A percentile compares a stretch with the other conserved stretches of the same genome.
phyloP scores from a whole-genome alignment of 1,140 invertebrate genomes.

The Aculops lycopersici region DNA sequence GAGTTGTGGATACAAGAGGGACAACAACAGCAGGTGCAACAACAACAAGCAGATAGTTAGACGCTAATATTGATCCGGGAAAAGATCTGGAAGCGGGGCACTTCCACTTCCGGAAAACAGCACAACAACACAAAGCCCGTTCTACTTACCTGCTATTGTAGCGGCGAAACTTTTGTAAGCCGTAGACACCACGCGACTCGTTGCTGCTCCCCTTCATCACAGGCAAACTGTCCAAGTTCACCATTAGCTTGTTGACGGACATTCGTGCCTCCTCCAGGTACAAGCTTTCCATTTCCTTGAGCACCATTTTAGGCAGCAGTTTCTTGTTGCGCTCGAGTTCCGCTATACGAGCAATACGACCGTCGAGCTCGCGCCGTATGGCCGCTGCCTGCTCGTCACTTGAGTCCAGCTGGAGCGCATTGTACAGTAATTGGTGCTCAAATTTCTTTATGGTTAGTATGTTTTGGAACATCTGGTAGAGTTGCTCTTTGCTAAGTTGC shows the following conservation, averaged over 20 bases:
- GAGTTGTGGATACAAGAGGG: too few relatives aligned
- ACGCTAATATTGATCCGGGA: constrained; percentile 1
- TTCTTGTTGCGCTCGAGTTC: constrained; percentile 94
- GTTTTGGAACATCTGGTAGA: constrained; percentile 99
- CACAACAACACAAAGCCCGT: too few relatives aligned
- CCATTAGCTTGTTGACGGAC: constrained; percentile 89
- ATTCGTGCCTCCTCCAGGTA: constrained; percentile 93
- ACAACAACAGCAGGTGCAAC: too few relatives aligned
- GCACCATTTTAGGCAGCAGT: constrained; percentile 88
- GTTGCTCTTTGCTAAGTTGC: constrained; percentile 70
- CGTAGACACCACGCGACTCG: constrained; percentile 49
- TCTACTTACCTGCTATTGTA: constrained; percentile 67
- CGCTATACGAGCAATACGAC: constrained; percentile 69
- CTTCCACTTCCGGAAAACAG: too few relatives aligned
- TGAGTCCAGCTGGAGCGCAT: constrained; percentile 89
- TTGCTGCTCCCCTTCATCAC: constrained; percentile 89
- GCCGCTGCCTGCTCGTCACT: constrained; percentile 97
- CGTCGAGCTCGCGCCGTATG: constrained; percentile 86
- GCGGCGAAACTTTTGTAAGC: constrained; percentile 68
- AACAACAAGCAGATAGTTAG: constrained; percentile 6
- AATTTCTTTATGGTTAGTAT: constrained; percentile 95
- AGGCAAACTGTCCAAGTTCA: constrained; percentile 87
- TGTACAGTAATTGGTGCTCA: constrained; percentile 94
- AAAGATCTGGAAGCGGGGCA: too few relatives aligned
- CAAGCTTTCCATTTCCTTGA: constrained; percentile 98